These are phyloP conservation scores for Epinephelus malabaricus DNA, from an alignment of 2,797 vertebrate species.

Conservation along the genomic window DNA sequence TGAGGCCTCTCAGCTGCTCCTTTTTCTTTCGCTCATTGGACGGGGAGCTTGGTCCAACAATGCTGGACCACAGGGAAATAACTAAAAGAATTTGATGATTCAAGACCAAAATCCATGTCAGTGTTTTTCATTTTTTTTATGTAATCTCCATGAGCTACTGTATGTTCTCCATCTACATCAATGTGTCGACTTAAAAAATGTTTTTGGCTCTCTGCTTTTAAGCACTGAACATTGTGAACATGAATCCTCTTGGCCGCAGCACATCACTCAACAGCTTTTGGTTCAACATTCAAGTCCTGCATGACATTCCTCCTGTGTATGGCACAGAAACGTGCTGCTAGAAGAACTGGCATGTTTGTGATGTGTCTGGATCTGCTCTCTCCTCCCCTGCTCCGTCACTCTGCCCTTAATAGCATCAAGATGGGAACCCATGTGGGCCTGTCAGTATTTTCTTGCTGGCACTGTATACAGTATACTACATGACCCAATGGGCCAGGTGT, in stretches of 20 bases:
- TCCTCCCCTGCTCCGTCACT: not conserved
- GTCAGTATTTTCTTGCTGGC: conserved; percentile 53
- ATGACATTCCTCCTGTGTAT: not conserved
- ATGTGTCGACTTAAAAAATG: not conserved
- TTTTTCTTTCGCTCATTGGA: conserved; percentile 41
- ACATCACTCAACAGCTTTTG: not conserved
- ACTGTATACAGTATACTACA: conserved; percentile 8
- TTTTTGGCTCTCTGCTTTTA: not conserved
- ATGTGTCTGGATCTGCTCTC: conserved; percentile 49
- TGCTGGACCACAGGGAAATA: conserved; percentile 26
- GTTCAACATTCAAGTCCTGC: not conserved
- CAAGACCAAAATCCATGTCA: conserved; percentile 20
- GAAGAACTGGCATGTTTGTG: conserved; percentile 50
- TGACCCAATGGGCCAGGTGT: conserved; percentile 26
- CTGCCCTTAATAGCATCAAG: conserved; percentile 16
- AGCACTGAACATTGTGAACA: not conserved
- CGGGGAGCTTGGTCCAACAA: conserved; percentile 23
- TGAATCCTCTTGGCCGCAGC: not conserved
- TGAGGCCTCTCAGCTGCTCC: conserved; percentile 50
- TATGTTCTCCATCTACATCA: conserved; percentile 1
- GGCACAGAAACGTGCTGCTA: conserved; percentile 31
- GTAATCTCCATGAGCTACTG: conserved; percentile 18
- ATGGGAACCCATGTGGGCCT: conserved; percentile 39
- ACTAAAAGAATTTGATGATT: conserved; percentile 42
- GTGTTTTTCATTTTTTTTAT: conserved; percentile 23